Base-by-base conservation (phyloP, 2,797 vertebrate species). In the Myotis vivesi region DNA sequence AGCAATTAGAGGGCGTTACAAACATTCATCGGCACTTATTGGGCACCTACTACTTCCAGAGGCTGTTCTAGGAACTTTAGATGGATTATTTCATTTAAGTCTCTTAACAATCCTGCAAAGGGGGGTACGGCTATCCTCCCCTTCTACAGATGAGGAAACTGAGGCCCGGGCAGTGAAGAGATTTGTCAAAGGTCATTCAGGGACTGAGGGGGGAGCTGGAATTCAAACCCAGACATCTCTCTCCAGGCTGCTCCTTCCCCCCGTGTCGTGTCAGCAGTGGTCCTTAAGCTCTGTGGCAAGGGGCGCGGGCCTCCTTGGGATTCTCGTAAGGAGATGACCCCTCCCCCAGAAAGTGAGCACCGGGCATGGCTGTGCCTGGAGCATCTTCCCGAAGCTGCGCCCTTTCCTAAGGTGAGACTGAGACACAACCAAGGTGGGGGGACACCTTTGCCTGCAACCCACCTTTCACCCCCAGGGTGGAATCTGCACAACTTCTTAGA, bases 361-460 rank as follows among this genome's bases (percentile, higher is more conserved):
- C 12, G 17, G 49, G 2, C 46, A 8, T 0, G 17, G 17, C 62
- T 25, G 75, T 30, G 3, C 71, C 85, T n/a, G 15, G n/a, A 64
- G 30, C 44, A 28, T 33, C 38, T 62, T 66, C 51, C 68, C 51
- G 64, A 53, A 46, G 33, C 49, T 16, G 9, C 19, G 22, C 20
- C 12, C n/a, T 81, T 49, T 36, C 51, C 46, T n/a, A 51, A 55
- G 33, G 9, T 20, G 33, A 64, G 44, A 22, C 25, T 16, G 68
- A 46, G 33, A 33, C 12, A 30, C 11, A 36, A 20, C 51, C 41
- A 30, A n/a, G 64, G 44, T 46, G 19, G 11, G 8, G 11, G 23
- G 46, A 6, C 8, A 9, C 25, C 3, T 79, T 28, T 5, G 8
- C 33, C 10, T 19, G 25, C 19, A 38, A 0, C 15, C 4, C 2